Base-by-base conservation (phyloP, 2,113 vertebrate genomes). In the Odontophorus gujanensis region DNA sequence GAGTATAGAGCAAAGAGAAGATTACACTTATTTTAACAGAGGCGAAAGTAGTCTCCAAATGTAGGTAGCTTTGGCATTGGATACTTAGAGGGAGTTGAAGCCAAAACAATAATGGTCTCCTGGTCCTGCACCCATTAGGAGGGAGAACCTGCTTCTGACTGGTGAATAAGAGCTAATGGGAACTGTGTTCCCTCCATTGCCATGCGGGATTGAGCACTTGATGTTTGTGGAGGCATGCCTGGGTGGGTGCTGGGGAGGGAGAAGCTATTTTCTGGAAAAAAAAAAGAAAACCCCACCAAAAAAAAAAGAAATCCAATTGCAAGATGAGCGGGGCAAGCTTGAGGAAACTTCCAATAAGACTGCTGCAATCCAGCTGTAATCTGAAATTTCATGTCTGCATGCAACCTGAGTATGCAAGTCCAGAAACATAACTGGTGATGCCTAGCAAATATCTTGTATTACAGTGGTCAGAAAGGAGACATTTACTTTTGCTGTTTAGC, bases 181-280 rank as follows among this genome's bases (percentile, higher is more conserved):
- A 76, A 34, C 11, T 50, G 0, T 22, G 24, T 51, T 55, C n/a
- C 5, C 19, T 67, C 15, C 12, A 4, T 28, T 45, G 24, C 17
- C 18, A 24, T 13, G 40, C 30, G 32, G 42, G 58, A 26, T 20
- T 71, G 40, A 59, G 11, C 3, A 7, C 25, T 30, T 62, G 57
- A 30, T 25, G 11, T 19, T 24, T 25, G 51, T 18, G 28, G 18
- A 47, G 48, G 73, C 1, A 0, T 30, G 11, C 11, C 57, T 36
- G 18, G 66, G 40, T 12, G 50, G 43, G 2, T 50, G 9, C 1
- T 34, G 3, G 8, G 17, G 36, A 58, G 24, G 25, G 36, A 63
- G 25, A 79, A 43, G 26, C 32, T 21, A 51, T 50, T 69, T 57
- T 28, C 28, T 20, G 32, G 18, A 7, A 19, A 30, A 36, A 42